Evolutionary conservation across 2,113 vertebrate species (phyloP).

Genomic region (Neofelis nebulosa): DNA sequence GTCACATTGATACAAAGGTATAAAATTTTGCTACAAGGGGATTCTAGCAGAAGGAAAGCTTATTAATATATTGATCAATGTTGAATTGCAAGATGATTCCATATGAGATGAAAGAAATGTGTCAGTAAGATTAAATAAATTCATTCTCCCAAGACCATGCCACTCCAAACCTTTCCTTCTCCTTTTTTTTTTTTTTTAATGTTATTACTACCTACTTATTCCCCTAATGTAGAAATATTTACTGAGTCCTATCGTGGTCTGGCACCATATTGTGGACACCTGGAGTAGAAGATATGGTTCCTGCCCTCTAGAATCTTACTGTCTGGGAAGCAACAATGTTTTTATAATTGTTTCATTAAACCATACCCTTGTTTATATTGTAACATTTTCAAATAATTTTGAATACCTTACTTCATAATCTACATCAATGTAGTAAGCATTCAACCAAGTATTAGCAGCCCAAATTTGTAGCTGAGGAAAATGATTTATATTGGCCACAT

Average conservation of each 20-base stretch:
- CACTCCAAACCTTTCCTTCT: conserved; percentile 1
- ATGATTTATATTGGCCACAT: not conserved
- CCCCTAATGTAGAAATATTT: not conserved
- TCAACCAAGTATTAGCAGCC: not conserved
- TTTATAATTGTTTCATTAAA: conserved; percentile 31
- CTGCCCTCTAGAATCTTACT: not conserved
- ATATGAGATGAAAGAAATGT: conserved; percentile 14
- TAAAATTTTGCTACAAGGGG: not conserved
- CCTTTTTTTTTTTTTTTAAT: not conserved
- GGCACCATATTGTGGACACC: not conserved
- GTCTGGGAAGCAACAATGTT: not conserved
- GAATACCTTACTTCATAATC: not conserved
- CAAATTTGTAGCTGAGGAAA: not conserved
- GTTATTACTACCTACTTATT: conserved; percentile 4
- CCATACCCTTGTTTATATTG: not conserved
- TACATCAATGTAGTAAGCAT: not conserved
- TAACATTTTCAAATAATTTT: conserved; percentile 33
- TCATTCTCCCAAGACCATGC: not conserved
- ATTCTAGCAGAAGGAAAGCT: not conserved
- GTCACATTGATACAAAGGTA: not conserved
- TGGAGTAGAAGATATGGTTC: conserved; percentile 22
- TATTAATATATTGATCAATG: not conserved
- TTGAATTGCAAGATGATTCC: conserved; percentile 5
- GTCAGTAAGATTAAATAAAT: conserved; percentile 25
- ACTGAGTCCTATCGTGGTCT: not conserved